Evolutionary conservation across 2,113 vertebrate species (phyloP).

Genomic region (Fulica atra): DNA sequence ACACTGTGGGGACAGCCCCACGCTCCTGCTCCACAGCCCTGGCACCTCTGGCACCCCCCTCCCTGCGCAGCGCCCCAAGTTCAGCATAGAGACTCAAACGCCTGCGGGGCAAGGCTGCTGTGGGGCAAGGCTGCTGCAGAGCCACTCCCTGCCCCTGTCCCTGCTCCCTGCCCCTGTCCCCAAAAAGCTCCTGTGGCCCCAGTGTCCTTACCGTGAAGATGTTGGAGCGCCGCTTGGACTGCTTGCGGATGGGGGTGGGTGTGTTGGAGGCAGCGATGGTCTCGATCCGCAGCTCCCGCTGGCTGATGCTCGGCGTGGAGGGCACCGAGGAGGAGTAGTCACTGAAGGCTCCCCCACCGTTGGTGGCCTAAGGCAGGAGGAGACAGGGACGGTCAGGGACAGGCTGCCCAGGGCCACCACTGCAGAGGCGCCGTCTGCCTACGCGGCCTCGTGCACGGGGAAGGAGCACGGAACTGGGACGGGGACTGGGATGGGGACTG

Average conservation of each 20-base stretch:
- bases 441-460: fast-evolving
- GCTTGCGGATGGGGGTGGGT: slow-evolving; percentile 99
- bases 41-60: background rate
- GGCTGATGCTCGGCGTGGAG: slow-evolving; percentile 98
- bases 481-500: background rate
- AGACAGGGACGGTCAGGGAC: background rate
- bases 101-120: background rate
- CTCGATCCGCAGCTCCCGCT: slow-evolving; percentile 98
- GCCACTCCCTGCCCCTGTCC: background rate
- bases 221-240: slow-evolving; percentile 99
- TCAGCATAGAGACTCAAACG: background rate
- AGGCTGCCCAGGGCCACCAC: background rate
- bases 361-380: slow-evolving; percentile 83
- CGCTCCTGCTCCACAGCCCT: background rate
- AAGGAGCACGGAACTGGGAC: background rate
- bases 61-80: background rate
- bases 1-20: background rate
- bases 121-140: background rate
- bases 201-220: slow-evolving; percentile 94
- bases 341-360: slow-evolving; percentile 90
- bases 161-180: background rate
- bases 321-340: slow-evolving; percentile 99
- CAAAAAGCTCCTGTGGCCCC: background rate
- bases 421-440: background rate
- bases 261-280: slow-evolving; percentile 97